Evolutionary conservation across 2,888 invertebrate species (phyloP).

Genomic region (Elmis aenea): DNA sequence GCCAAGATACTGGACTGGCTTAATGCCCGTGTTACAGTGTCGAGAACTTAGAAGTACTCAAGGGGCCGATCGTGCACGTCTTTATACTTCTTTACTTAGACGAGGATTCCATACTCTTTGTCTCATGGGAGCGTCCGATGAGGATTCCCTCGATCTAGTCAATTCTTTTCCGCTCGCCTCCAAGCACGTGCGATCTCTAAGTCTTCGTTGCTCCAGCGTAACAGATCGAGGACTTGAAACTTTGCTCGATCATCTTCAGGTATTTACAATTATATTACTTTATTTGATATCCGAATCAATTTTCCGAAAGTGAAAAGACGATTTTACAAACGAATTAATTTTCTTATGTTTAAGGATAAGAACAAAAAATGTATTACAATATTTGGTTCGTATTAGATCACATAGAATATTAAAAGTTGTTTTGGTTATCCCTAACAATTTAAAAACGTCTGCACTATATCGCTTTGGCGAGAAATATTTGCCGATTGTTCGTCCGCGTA

Average conservation of each 20-base stretch:
- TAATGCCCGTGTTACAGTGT: slow-evolving; percentile 81
- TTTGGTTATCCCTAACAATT: too few species aligned
- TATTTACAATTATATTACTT: too few species aligned
- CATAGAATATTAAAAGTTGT: too few species aligned
- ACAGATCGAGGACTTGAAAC: slow-evolving; percentile 88
- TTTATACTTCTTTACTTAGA: slow-evolving; percentile 76
- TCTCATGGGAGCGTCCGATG: slow-evolving; percentile 81
- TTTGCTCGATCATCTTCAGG: slow-evolving; percentile 82
- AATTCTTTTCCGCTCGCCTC: slow-evolving; percentile 78
- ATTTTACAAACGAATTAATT: too few species aligned
- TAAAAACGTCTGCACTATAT: too few species aligned
- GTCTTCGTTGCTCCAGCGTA: slow-evolving; percentile 83
- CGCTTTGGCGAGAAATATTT: too few species aligned
- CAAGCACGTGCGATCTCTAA: slow-evolving; percentile 78
- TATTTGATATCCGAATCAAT: too few species aligned
- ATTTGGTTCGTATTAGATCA: too few species aligned
- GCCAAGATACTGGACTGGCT: slow-evolving; percentile 82
- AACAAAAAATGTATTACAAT: too few species aligned
- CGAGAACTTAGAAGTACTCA: slow-evolving; percentile 68
- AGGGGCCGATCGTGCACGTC: slow-evolving; percentile 53
- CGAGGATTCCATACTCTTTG: slow-evolving; percentile 83
- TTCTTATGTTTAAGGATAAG: too few species aligned
- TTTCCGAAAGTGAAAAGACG: too few species aligned
- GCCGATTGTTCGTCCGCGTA: too few species aligned
- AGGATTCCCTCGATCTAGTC: slow-evolving; percentile 83